phyloP scores from a whole-genome alignment of 2,888 invertebrate species.

The Halictus ligatus region DNA sequence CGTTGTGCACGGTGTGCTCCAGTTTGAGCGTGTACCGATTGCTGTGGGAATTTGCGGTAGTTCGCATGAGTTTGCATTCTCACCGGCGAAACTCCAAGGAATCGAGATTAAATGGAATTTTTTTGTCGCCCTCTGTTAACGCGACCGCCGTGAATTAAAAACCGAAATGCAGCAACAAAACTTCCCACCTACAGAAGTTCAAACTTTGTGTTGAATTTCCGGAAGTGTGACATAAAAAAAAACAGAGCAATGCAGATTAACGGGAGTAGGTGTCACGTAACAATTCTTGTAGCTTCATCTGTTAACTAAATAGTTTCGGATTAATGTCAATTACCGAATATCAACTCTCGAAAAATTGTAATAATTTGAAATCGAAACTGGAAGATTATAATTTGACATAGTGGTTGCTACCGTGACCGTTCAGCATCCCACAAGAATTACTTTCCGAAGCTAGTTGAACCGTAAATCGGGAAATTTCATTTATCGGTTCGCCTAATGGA shows the following conservation, averaged over 20 bases:
- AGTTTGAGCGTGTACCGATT: background rate
- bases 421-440: too few species aligned
- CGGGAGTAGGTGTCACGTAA: background rate
- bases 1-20: background rate
- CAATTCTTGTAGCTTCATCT: background rate
- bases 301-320: background rate
- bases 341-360: background rate
- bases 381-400: too few species aligned
- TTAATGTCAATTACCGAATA: background rate
- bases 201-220: background rate
- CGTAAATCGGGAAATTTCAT: background rate
- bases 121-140: background rate
- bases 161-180: background rate
- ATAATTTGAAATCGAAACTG: too few species aligned
- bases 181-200: background rate
- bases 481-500: background rate
- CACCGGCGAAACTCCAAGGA: background rate
- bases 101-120: background rate
- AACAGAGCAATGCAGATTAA: background rate
- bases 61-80: background rate
- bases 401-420: too few species aligned
- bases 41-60: background rate
- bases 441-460: too few species aligned
- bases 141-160: background rate
- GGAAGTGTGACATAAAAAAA: background rate